phyloP scores from a whole-genome alignment of 2,113 vertebrate species.

The Mesembrinibis cayennensis region DNA sequence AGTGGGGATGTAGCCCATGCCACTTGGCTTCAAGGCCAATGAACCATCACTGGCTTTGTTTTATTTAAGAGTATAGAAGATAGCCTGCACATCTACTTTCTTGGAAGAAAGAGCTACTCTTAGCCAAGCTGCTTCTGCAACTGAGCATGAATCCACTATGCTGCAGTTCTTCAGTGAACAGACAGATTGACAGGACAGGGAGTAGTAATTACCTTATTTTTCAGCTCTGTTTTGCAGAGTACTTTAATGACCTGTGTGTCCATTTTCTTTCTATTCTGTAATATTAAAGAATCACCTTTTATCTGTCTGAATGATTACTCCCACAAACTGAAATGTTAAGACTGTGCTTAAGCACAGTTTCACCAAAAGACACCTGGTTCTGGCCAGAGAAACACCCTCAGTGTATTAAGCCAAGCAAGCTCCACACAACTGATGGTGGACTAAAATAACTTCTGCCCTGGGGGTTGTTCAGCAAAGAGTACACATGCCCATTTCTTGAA shows the following conservation, averaged over 20 bases:
- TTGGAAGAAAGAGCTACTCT: not conserved
- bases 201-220: not conserved
- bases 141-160: not conserved
- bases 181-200: not conserved
- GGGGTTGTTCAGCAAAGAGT: not conserved
- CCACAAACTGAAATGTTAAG: not conserved
- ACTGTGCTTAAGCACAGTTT: not conserved
- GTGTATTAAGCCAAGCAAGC: not conserved
- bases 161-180: not conserved
- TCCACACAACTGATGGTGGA: not conserved
- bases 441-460: not conserved
- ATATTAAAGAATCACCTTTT: not conserved
- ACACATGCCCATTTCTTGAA: not conserved
- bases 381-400: not conserved
- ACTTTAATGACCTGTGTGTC: not conserved
- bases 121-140: not conserved
- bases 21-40: not conserved
- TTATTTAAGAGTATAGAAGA: not conserved
- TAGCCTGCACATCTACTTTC: not conserved
- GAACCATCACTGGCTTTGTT: not conserved
- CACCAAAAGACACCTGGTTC: not conserved
- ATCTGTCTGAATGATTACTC: not conserved
- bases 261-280: not conserved
- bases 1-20: not conserved
- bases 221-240: not conserved